Evolutionary conservation across 2,888 invertebrate genomes (phyloP), one percentile per base, ranked within the genome.

Genomic region (Stomorhina lunata): DNA sequence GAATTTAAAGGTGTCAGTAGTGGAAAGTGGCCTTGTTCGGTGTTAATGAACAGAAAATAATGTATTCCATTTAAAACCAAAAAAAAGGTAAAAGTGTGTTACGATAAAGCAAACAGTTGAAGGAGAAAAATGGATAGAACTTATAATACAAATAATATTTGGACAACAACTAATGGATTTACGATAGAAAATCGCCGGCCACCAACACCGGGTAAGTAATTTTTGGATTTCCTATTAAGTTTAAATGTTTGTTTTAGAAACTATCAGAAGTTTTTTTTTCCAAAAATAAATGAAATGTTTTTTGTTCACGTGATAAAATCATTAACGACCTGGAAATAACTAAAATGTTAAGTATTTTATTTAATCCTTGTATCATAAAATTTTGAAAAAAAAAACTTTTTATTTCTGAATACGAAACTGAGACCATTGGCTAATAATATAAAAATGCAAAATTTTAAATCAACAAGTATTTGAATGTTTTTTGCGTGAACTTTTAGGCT

Each of bases 111-210:
- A 17, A 10, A 4, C 3, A 4, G 5, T 4, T 1, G 7, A 25
- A 57, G n/a, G 37, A 17, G n/a, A 61, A 84, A 80, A 85, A 85
- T 85, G 85, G 80, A 85, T 80, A 83, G 84, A 84, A 55, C 82
- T 15, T 84, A 82, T 53, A 81, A 73, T 5, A 86, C 86, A 29
- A 86, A 87, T 72, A 86, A 82, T 37, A 83, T 89, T 61, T 89
- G 89, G 89, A 86, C 88, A 48, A 89, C 89, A 59, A 85, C 85
- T 71, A 87, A 87, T 84, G 89, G 88, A 37, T 89, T 86, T 80
- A 73, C 87, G 17, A 80, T 78, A 76, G 85, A 86, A 1, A 77
- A 85, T n/a, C 86, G 71, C 80, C 85, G 86, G 2, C 85, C 86
- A 17, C 85, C 82, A 45, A 86, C 87, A 12, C 87, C 89, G 22